Evolutionary conservation across 2,888 invertebrate genomes (phyloP).

Genomic region (Alcis repandata): DNA sequence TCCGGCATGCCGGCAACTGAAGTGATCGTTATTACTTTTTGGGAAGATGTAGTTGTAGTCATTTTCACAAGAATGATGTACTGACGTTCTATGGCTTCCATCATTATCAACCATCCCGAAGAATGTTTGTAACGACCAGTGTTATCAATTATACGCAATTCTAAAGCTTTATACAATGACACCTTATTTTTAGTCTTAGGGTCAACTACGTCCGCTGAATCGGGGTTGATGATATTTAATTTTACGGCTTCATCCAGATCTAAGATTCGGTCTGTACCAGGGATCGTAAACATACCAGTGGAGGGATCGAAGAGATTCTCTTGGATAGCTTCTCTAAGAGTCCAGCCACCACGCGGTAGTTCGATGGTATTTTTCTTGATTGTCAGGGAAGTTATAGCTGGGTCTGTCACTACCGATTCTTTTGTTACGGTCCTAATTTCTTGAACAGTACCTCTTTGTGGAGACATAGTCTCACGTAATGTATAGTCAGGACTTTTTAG

Average conservation of each 20-base stretch:
- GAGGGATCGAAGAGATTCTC: constrained; percentile 93
- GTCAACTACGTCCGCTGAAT: constrained; percentile 94
- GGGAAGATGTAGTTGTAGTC: constrained; percentile 80
- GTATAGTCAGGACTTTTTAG: constrained; percentile 86
- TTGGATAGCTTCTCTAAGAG: constrained; percentile 93
- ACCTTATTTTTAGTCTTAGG: constrained; percentile 90
- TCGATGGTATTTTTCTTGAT: constrained; percentile 91
- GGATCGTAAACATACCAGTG: constrained; percentile 94
- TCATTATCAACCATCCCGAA: constrained; percentile 88
- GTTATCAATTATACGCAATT: constrained; percentile 91
- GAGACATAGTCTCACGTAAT: constrained; percentile 58
- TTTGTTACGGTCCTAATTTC: constrained; percentile 77
- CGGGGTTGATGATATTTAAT: constrained; percentile 93
- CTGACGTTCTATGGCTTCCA: constrained; percentile 89
- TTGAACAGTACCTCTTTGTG: constrained; percentile 61
- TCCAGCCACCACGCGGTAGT: constrained; percentile 94
- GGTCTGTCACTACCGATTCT: constrained; percentile 77
- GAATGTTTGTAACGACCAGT: constrained; percentile 90
- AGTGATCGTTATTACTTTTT: constrained; percentile 90
- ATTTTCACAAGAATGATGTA: constrained; percentile 88
- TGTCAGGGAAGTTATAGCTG: constrained; percentile 80
- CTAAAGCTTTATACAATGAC: constrained; percentile 90
- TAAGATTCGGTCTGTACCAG: constrained; percentile 93
- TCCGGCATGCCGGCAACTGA: constrained; percentile 90
- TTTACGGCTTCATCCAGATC: constrained; percentile 95